Base-by-base conservation (phyloP, 2,888 invertebrate genomes). In the Ischnus inquisitorius region DNA sequence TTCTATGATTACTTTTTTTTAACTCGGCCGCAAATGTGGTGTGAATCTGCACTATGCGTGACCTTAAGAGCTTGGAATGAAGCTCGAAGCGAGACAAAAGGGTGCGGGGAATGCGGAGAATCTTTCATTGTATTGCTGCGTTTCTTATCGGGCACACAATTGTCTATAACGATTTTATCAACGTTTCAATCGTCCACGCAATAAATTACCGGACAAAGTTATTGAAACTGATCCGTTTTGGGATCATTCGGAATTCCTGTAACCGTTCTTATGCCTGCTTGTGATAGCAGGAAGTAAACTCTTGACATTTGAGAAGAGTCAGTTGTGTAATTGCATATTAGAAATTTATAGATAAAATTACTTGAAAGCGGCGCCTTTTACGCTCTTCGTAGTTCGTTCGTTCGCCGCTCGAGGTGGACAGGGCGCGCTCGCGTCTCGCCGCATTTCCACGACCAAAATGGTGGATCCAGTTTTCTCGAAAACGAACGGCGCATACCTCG, bases 401-500 rank as follows among this genome's bases (percentile, higher is more conserved):
- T 16, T 64, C 10, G 2, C 1, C 54, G 68, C 68, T 48, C 60
- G 25, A 12, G 57, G 19, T 6, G 34, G 5, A 10, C 5, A 60
- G 78, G 51, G 39, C 28, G 60, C 82, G 41, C 77, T 46, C 57
- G 51, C 22, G 57, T 34, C 34, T 34, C 39, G 28, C 39, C n/a
- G 16, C 25, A 19, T 28, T 2, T 43, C n/a, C 3, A 10, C 41
- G 51, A 16, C 14, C 39, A 75, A 69, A 48, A 83, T 83, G 83
- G 83, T 60, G 72, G 68, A 46, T 12, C 39, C 34, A 79, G 79
- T 76, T 79, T 28, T 75, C 76, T 62, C 41, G 48, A 60, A 79
- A 71, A 76, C 60, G 64, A 48, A 79, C 71, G 25, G 5, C 62
- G 75, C 46, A 67, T 43, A 76, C 83, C 83, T 84, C 83, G 80